Evolutionary conservation across 2,888 invertebrate species (phyloP), one percentile per base, ranked within the genome.

Genomic region (Thyatira batis): DNA sequence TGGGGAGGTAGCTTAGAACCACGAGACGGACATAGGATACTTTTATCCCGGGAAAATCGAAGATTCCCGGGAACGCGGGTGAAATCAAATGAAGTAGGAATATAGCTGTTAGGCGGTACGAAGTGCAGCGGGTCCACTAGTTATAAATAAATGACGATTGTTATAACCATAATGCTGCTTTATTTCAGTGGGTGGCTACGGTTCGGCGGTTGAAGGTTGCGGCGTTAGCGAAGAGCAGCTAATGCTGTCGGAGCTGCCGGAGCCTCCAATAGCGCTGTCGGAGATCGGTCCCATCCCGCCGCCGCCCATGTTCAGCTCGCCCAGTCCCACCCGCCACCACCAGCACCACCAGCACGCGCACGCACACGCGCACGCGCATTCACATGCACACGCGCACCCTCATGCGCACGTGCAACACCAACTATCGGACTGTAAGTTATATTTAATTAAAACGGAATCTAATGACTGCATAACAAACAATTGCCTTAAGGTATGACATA

Each of bases 301-400:
- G 76, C 98, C 98, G 77, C 98, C 98, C 68, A 98, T 98, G 98
- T 98, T 98, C 94, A 97, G 97, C 88, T 97, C 97, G 74, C 96
- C 96, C 66, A 96, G 95, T 87, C 96, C 96, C 64, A 89, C 95
- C 54, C 80, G 89, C 25, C 89, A 89, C 68, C 78, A 73, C 53
- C 79, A 71, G 58, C 74, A 71, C 28, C 82, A 79, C 52, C 63
- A 67, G 50, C 57, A 61, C 95, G 63, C 95, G 94, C 87, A 95
- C 94, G 63, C 85, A 50, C 77, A 82, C 52, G 78, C 79, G 54
- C 78, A 80, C 55, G 80, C 77, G 52, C 77, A 92, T 67, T 85
- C 85, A 61, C 89, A 92, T 69, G 67, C 50, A 50, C 82, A 76
- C 30, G 65, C 65, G 53, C 73, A 73, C 60, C 61, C 60, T 55